Evolutionary conservation across 2,113 vertebrate species (phyloP).

Genomic region (Aepyceros melampus): DNA sequence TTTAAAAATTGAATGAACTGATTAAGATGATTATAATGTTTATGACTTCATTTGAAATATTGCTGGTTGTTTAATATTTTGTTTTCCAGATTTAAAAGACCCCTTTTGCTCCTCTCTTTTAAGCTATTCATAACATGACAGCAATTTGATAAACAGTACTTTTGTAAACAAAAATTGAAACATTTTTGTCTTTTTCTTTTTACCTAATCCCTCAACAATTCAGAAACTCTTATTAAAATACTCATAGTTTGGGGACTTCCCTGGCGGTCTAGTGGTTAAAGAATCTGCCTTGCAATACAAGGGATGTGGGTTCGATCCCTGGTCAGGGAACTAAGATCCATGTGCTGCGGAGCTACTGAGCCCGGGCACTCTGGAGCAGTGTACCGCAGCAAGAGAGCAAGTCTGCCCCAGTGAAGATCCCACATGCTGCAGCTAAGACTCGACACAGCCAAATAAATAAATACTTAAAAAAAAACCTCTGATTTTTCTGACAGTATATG

Average conservation of each 20-base stretch:
- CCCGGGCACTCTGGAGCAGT: background rate
- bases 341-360: background rate
- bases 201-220: background rate
- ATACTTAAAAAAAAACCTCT: background rate
- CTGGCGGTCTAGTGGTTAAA: background rate
- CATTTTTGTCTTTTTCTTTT: background rate
- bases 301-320: background rate
- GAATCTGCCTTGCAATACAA: background rate
- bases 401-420: background rate
- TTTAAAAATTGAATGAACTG: background rate
- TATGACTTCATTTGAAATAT: background rate
- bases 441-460: background rate
- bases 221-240: background rate
- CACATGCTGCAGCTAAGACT: background rate
- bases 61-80: background rate
- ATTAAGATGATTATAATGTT: background rate
- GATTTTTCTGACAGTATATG: background rate
- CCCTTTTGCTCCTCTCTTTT: background rate
- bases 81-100: background rate
- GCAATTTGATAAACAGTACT: background rate
- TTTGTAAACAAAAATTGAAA: background rate
- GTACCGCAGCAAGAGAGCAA: background rate
- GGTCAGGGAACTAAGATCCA: background rate
- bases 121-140: background rate
- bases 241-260: background rate